A percentile compares a stretch with the other conserved stretches of the same genome.
Conservation (phyloP, 2,888 invertebrate genomes). For the Temnothorax unifasciatus region DNA sequence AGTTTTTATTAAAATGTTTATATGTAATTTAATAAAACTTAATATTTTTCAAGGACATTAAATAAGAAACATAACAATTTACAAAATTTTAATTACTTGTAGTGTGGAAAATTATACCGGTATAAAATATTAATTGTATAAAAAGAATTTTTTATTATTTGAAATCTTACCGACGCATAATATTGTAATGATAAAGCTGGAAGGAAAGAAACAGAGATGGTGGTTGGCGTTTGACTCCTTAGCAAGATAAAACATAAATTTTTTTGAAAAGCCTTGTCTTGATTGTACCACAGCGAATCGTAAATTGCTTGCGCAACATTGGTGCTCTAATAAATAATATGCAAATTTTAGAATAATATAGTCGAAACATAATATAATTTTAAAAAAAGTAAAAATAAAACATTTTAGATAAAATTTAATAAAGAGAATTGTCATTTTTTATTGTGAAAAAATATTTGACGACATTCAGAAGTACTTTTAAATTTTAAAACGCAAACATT, state of each 20-base stretch:
- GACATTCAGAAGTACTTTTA: background rate
- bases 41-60: background rate
- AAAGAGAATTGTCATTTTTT: background rate
- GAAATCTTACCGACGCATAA: constrained; percentile 28
- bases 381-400: no score
- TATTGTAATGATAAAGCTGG: constrained; percentile 29
- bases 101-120: background rate
- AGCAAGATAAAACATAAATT: background rate
- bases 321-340: constrained; percentile 46
- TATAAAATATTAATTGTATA: background rate
- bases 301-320: constrained; percentile 29
- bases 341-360: background rate
- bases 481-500: background rate
- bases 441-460: background rate
- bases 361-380: no score
- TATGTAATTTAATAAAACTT: no score
- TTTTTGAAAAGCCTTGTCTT: background rate
- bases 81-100: background rate
- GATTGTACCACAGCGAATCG: constrained; percentile 54
- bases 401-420: background rate
- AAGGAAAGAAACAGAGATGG: background rate
- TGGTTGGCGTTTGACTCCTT: background rate
- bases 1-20: background rate
- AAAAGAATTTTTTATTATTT: background rate
- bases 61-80: background rate